These are phyloP conservation scores for Acleris sparsana DNA, from an alignment of 2,888 invertebrate species.

Conservation along the genomic window DNA sequence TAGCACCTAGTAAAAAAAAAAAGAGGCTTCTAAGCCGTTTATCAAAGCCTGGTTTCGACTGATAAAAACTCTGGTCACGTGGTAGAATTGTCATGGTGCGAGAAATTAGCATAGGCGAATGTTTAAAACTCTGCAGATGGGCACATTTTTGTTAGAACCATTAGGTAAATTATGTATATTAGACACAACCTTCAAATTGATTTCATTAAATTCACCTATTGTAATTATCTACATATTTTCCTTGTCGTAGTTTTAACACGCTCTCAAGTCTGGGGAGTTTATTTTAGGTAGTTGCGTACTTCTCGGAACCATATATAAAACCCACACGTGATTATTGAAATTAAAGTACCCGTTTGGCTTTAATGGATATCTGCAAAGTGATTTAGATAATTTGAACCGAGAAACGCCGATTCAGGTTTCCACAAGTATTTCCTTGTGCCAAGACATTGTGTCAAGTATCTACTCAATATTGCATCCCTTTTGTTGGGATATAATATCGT, in stretches of 20 bases:
- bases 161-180: slow-evolving; percentile 2
- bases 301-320: slow-evolving; percentile 19
- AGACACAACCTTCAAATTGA: slow-evolving; percentile 10
- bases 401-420: slow-evolving; percentile 4
- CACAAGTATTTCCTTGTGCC: too few species aligned
- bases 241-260: too few species aligned
- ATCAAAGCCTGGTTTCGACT: not conserved
- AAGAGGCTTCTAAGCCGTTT: too few species aligned
- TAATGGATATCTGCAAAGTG: slow-evolving; percentile 10
- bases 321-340: slow-evolving; percentile 11
- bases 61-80: slow-evolving; percentile 3
- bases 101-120: slow-evolving; percentile 2
- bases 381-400: slow-evolving; percentile 20
- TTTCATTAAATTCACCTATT: slow-evolving; percentile 5
- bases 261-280: too few species aligned
- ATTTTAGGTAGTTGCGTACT: not conserved
- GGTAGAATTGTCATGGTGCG: not conserved
- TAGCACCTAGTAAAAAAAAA: too few species aligned
- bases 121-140: not conserved
- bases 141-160: not conserved
- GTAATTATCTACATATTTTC: not conserved
- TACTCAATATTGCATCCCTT: too few species aligned
- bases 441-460: too few species aligned
- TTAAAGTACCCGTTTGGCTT: slow-evolving; percentile 15
- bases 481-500: too few species aligned